Evolutionary conservation across 2,888 invertebrate species (phyloP).

Genomic region (Lysandra bellargus): DNA sequence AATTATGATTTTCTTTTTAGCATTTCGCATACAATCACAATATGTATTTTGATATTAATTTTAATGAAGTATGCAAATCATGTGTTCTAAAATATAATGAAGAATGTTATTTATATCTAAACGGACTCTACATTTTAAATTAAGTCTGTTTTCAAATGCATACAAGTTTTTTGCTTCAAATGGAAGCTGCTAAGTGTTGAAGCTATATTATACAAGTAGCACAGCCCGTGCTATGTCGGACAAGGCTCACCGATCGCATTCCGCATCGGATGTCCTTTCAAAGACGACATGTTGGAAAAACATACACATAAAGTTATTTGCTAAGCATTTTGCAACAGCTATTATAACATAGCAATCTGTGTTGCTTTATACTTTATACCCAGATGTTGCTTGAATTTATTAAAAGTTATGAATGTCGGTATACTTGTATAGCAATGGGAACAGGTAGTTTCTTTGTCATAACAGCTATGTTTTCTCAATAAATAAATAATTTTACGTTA

Average conservation of each 20-base stretch:
- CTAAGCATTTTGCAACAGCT: background rate
- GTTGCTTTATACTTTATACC: background rate
- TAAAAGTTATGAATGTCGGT: too few relatives aligned
- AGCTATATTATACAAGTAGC: background rate
- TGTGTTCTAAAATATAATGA: too few relatives aligned
- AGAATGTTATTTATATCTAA: background rate
- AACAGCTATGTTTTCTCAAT: too few relatives aligned
- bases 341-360: background rate
- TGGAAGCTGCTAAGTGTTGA: background rate
- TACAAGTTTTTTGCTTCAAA: background rate
- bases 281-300: slow-evolving; percentile 8
- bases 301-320: background rate
- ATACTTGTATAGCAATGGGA: too few relatives aligned
- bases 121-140: background rate
- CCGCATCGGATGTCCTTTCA: slow-evolving; percentile 4
- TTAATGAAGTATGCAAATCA: too few relatives aligned
- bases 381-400: background rate
- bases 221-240: background rate
- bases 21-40: too few relatives aligned
- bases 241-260: slow-evolving; percentile 17
- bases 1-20: too few relatives aligned
- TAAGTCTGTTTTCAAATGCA: background rate
- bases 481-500: too few relatives aligned
- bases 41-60: too few relatives aligned
- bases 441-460: too few relatives aligned